A percentile compares a stretch with the other conserved stretches of the same genome.
These are phyloP conservation scores for Gari tellinella DNA, from an alignment of 2,888 invertebrate species.

Conservation along the genomic window DNA sequence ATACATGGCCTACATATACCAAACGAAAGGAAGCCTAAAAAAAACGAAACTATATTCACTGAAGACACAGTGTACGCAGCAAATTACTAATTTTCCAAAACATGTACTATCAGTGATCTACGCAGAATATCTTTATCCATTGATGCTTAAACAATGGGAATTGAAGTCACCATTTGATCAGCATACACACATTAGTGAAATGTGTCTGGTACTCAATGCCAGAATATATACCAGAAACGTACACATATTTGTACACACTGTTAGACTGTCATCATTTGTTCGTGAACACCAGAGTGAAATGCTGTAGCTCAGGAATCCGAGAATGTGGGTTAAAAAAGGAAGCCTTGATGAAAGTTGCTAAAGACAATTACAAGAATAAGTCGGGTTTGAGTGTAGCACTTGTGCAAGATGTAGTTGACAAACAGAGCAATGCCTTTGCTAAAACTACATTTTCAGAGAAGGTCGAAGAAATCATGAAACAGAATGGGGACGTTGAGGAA, in stretches of 20 bases:
- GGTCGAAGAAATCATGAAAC: conserved; percentile 33
- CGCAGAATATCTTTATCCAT: conserved; percentile 26
- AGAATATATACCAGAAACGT: conserved; percentile 13
- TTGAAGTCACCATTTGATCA: not conserved
- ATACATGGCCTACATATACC: not conserved
- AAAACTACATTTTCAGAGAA: conserved; percentile 17
- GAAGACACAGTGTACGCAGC: not conserved
- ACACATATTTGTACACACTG: conserved; percentile 6
- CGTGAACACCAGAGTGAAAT: conserved; percentile 14
- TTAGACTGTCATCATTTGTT: conserved; percentile 27
- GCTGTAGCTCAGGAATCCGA: conserved; percentile 27
- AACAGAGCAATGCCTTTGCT: conserved; percentile 44
- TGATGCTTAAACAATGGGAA: conserved; percentile 2
- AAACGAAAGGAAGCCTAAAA: not conserved
- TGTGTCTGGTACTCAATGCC: conserved; percentile 30
- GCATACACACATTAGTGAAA: no score
- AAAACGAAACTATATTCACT: not conserved
- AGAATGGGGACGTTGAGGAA: conserved; percentile 17
- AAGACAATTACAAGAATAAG: conserved; percentile 1
- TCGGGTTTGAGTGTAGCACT: conserved; percentile 12
- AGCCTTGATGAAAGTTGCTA: conserved; percentile 32
- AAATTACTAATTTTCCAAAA: not conserved
- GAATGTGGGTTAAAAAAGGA: conserved; percentile 11
- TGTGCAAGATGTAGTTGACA: conserved; percentile 42
- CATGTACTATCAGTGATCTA: conserved; percentile 10